A percentile compares a stretch with the other conserved stretches of the same genome.
These are phyloP conservation scores for Crotalus viridis DNA, from an alignment of 2,113 vertebrate genomes.

Conservation along the genomic window DNA sequence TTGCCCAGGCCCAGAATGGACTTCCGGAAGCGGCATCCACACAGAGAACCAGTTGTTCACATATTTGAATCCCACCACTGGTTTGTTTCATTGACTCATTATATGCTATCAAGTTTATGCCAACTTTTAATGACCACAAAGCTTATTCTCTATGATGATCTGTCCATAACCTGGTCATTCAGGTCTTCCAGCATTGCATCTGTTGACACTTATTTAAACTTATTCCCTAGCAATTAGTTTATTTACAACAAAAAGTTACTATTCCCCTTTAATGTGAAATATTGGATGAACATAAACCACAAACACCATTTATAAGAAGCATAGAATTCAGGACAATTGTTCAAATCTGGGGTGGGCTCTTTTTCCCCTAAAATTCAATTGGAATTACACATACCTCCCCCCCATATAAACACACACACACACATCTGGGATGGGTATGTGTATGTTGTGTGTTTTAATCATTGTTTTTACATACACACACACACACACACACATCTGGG, in stretches of 20 bases:
- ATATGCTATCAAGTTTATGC: background rate
- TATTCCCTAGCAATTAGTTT: conserved; percentile 24
- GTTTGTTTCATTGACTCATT: background rate
- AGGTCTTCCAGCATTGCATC: background rate
- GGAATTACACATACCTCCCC: background rate
- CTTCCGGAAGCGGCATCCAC: too few relatives aligned
- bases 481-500: too few relatives aligned
- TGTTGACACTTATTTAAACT: conserved; percentile 14
- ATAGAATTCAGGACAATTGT: background rate
- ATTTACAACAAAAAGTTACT: conserved; percentile 14
- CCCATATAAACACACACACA: too few relatives aligned
- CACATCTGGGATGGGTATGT: background rate
- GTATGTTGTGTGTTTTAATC: too few relatives aligned
- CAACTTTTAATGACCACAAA: background rate
- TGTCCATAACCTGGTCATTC: background rate
- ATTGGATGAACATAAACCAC: conserved; percentile 32
- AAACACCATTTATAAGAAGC: conserved; percentile 10
- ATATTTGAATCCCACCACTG: too few relatives aligned
- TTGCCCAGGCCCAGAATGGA: too few relatives aligned
- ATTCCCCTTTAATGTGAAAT: background rate
- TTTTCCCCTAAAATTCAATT: background rate
- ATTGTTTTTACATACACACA: too few relatives aligned
- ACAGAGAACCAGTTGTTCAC: too few relatives aligned
- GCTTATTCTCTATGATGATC: background rate
- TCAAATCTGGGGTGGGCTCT: background rate